These are phyloP conservation scores for Pteronotus mesoamericanus DNA, from an alignment of 2,797 vertebrate genomes.

Conservation along the genomic window DNA sequence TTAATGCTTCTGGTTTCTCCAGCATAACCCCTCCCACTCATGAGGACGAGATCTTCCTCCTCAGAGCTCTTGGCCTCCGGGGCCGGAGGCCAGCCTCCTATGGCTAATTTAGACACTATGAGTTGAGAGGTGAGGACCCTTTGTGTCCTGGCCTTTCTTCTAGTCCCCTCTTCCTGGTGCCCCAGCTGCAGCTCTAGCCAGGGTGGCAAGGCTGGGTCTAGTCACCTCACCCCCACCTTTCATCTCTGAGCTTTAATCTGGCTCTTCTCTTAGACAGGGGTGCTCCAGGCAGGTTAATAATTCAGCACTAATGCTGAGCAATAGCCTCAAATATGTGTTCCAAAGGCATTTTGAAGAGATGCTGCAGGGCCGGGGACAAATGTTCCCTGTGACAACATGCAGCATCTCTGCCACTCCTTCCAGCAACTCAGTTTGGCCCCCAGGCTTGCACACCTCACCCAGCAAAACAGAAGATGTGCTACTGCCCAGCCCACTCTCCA, in stretches of 20 bases:
- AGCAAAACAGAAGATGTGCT: neutral
- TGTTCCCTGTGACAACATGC: neutral
- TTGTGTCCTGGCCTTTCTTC: neutral
- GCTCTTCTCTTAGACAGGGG: neutral
- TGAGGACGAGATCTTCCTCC: neutral
- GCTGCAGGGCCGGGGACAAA: neutral
- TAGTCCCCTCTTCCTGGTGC: neutral
- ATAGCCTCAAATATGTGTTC: neutral
- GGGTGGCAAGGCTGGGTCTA: neutral
- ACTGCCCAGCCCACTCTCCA: neutral
- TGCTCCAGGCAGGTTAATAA: neutral
- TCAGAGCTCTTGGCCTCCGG: neutral
- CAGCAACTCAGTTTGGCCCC: neutral
- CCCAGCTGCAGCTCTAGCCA: neutral
- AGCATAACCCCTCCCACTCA: neutral
- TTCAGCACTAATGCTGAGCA: neutral
- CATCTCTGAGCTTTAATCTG: neutral
- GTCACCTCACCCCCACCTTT: neutral
- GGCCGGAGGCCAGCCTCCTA: neutral
- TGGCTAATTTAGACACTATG: neutral
- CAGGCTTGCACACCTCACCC: neutral
- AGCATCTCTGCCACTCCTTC: neutral
- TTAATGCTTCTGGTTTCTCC: neutral
- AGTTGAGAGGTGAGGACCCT: neutral
- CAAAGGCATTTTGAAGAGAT: neutral